Conservation (phyloP, 2,113 vertebrate species). For the Nothoprocta perdicaria region DNA sequence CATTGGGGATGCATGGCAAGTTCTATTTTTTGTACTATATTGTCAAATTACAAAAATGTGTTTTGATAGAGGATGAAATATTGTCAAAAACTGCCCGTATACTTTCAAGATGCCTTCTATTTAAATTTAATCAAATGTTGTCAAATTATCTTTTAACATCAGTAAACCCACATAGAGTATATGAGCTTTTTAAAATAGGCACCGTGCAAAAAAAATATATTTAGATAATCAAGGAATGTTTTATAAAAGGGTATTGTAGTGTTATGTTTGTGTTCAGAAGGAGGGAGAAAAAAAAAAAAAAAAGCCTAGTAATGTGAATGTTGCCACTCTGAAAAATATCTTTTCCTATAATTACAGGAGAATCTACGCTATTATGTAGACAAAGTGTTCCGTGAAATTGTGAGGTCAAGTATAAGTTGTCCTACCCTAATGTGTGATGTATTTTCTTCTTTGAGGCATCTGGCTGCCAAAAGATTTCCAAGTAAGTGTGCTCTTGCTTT, state of each 20-base stretch:
- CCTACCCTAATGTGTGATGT: constrained; percentile 97
- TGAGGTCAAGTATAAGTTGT: constrained; percentile 94
- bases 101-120: background rate
- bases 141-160: background rate
- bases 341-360: constrained; percentile 82
- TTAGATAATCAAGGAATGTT: background rate
- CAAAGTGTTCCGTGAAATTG: constrained; percentile 95
- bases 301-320: background rate
- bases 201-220: background rate
- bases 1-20: background rate
- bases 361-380: constrained; percentile 94
- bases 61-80: background rate
- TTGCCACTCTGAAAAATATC: background rate
- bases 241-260: background rate
- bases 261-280: background rate
- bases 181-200: background rate
- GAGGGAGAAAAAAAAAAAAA: background rate
- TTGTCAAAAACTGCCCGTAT: background rate
- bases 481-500: constrained; percentile 80
- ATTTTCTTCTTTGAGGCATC: constrained; percentile 91
- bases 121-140: background rate
- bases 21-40: background rate
- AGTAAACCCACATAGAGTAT: background rate
- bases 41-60: background rate
- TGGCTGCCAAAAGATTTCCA: constrained; percentile 92